Conservation (phyloP, 1,140 invertebrate genomes). For the Caerostris darwini region DNA sequence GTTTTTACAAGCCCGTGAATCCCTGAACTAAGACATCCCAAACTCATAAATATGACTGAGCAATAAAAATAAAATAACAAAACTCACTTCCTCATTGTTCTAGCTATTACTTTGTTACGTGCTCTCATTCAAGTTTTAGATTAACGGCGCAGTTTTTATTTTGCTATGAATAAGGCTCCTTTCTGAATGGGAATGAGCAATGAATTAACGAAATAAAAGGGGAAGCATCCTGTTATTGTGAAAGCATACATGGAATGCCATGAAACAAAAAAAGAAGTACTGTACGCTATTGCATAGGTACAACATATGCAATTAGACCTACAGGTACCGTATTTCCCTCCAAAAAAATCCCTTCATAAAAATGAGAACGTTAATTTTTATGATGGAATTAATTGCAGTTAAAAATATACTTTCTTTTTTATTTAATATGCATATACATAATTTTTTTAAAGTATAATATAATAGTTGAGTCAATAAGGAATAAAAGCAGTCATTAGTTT, state of each 20-base stretch:
- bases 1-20: too few species aligned
- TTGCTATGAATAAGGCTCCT: neutral
- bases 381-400: too few species aligned
- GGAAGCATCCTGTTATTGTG: neutral
- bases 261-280: neutral
- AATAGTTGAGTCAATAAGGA: too few species aligned
- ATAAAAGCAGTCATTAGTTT: too few species aligned
- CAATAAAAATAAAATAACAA: neutral
- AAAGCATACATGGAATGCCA: neutral
- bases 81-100: slow-evolving; percentile 24
- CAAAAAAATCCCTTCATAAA: too few species aligned
- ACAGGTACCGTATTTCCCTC: too few species aligned
- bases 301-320: neutral
- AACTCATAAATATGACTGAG: neutral
- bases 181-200: neutral
- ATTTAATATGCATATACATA: too few species aligned
- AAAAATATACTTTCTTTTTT: too few species aligned
- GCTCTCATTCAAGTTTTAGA: neutral
- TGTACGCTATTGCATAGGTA: neutral
- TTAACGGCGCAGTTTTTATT: neutral
- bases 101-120: neutral
- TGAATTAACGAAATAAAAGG: neutral
- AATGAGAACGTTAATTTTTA: too few species aligned
- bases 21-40: neutral
- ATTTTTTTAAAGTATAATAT: too few species aligned